Conservation (phyloP, 2,797 vertebrate species). For the Hemitrygon akajei region DNA sequence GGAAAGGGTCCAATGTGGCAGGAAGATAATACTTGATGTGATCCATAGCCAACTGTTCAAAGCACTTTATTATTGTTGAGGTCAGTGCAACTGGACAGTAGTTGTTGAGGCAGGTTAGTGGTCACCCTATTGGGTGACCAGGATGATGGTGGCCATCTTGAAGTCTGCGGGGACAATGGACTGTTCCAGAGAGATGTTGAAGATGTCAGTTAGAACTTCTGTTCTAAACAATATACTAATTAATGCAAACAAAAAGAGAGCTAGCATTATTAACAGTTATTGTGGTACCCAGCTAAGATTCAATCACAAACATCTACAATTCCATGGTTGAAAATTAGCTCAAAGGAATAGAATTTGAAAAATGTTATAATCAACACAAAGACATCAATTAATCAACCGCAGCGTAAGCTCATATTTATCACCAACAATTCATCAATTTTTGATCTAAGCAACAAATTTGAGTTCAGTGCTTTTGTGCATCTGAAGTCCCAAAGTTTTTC, state of each 20-base stretch:
- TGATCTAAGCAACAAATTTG: neutral
- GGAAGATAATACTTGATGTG: too few relatives aligned
- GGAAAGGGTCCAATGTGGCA: too few relatives aligned
- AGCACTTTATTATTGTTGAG: too few relatives aligned
- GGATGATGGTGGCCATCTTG: too few relatives aligned
- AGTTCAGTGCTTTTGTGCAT: neutral
- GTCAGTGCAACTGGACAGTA: too few relatives aligned
- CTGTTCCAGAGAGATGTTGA: too few relatives aligned
- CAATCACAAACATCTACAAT: neutral
- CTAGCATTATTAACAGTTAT: neutral
- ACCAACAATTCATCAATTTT: neutral
- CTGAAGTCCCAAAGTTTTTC: neutral
- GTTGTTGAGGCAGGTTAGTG: too few relatives aligned
- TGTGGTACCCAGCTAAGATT: neutral
- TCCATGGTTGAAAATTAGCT: neutral
- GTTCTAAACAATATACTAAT: neutral
- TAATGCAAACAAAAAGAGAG: neutral
- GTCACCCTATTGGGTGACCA: too few relatives aligned
- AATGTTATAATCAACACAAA: neutral
- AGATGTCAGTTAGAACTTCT: too few relatives aligned
- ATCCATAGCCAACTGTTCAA: too few relatives aligned
- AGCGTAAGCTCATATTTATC: neutral
- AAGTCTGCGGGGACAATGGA: too few relatives aligned
- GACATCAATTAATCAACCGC: neutral
- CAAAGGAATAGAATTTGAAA: neutral